Conservation (phyloP, 2,113 vertebrate species). For the Periophthalmodon schlosseri region DNA sequence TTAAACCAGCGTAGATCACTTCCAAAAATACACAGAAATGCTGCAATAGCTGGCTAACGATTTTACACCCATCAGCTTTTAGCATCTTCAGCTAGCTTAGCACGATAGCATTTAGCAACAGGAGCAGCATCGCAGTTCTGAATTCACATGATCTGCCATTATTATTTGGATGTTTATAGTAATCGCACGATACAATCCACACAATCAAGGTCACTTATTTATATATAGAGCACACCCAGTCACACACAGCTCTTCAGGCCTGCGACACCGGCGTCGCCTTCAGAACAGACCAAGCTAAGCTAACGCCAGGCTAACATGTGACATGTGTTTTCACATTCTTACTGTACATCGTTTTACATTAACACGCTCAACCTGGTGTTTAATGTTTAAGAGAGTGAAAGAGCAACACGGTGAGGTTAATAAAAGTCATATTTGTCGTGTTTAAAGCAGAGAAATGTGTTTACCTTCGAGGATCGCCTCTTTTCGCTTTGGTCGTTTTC, state of each 20-base stretch:
- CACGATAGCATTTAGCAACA: background rate
- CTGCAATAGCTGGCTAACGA: background rate
- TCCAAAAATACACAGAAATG: background rate
- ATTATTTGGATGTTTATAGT: background rate
- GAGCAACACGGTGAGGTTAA: accelerated
- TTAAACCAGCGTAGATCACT: background rate
- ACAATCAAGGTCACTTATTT: background rate
- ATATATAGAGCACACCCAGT: background rate
- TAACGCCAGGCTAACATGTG: conserved; percentile 3
- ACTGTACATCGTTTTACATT: accelerated
- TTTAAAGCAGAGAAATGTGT: accelerated
- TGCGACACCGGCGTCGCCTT: conserved; percentile 44
- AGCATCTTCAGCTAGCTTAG: background rate
- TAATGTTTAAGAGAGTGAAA: accelerated
- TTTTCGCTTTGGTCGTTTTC: conserved; percentile 33
- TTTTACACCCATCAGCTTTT: background rate
- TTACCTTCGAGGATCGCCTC: conserved; percentile 52
- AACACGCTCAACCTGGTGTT: accelerated
- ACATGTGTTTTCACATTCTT: background rate
- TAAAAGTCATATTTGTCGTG: accelerated
- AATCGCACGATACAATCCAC: background rate
- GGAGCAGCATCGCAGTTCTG: background rate
- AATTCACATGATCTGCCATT: background rate
- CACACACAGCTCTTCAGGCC: conserved; percentile 3
- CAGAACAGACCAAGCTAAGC: conserved; percentile 29